Evolutionary conservation across 2,888 invertebrate genomes (phyloP).

Genomic region (Frankliniella fusca): DNA sequence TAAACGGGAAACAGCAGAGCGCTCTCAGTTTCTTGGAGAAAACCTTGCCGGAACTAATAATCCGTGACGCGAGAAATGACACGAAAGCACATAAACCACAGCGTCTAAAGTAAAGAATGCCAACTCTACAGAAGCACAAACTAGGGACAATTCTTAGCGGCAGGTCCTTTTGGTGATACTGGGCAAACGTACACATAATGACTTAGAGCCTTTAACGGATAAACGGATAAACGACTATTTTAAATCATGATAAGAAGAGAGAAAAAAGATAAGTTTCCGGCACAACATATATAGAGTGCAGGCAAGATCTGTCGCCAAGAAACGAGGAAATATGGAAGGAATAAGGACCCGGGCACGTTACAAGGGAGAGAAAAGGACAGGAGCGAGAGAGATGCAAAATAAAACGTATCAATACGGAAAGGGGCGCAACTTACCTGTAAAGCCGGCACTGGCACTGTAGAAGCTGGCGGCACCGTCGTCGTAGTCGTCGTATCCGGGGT

Average conservation of each 20-base stretch:
- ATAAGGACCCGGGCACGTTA: not conserved
- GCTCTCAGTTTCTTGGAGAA: conserved; percentile 21
- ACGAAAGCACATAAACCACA: conserved; percentile 5
- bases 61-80: not conserved
- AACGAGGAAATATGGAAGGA: not conserved
- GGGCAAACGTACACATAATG: not conserved
- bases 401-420: not conserved
- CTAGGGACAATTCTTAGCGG: conserved; percentile 18
- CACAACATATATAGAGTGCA: not conserved
- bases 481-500: conserved; percentile 46
- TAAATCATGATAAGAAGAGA: not conserved
- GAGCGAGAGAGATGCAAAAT: conserved; percentile 21
- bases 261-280: not conserved
- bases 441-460: conserved; percentile 49
- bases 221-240: not conserved
- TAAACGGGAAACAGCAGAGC: not conserved
- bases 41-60: conserved; percentile 2
- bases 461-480: conserved; percentile 48
- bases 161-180: not conserved
- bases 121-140: conserved; percentile 8
- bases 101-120: conserved; percentile 7
- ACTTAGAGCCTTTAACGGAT: not conserved
- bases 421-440: conserved; percentile 46
- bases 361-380: not conserved
- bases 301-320: conserved; percentile 25